Evolutionary conservation across 1,140 invertebrate genomes (phyloP), one percentile per base, ranked within the genome.

Genomic region (Drosophila kohkoa): DNA sequence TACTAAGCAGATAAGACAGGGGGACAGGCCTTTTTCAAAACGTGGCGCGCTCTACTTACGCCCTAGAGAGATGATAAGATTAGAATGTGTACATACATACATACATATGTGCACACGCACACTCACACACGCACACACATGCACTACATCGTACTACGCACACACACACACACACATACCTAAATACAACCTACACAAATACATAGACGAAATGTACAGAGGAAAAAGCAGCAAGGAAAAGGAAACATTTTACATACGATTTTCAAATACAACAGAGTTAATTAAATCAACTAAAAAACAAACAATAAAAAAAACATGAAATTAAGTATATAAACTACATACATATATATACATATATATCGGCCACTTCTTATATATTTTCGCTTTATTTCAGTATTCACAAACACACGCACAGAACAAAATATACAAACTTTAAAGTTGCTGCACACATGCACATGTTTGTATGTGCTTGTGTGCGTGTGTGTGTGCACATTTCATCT

Each of bases 391-490:
- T 68, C 30, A 41, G 28, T 54, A 43, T 57, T 57, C 10, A 54
- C 16, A 10, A 45, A 16, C 30, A 16, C 30, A 35, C 43, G 32
- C 32, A 32, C 32, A 32, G 32, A 38, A 38, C 35, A 38, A 68
- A 68, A 70, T 54, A 54, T 32, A 49, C 30, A 54, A 70, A 54
- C 57, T 70, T 62, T 63, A 45, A 62, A 73, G 60, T 75, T 81
- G 48, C 59, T 38, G 48, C 32, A 30, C 32, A 41, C 41, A 20
- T 25, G 59, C 30, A 55, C 16, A 46, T 8, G 3, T 25, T 25
- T 25, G 20, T 25, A 46, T 55, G 30, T 4, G 41, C 35, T 32
- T 25, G 32, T 13, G 32, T 46, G 35, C 8, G 35, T 38, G 32
- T 35, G 32, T 35, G 35, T 38, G 35, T 38, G 35, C 35, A 10